phyloP scores from a whole-genome alignment of 1,140 invertebrate genomes.

The Bombus balteatus region DNA sequence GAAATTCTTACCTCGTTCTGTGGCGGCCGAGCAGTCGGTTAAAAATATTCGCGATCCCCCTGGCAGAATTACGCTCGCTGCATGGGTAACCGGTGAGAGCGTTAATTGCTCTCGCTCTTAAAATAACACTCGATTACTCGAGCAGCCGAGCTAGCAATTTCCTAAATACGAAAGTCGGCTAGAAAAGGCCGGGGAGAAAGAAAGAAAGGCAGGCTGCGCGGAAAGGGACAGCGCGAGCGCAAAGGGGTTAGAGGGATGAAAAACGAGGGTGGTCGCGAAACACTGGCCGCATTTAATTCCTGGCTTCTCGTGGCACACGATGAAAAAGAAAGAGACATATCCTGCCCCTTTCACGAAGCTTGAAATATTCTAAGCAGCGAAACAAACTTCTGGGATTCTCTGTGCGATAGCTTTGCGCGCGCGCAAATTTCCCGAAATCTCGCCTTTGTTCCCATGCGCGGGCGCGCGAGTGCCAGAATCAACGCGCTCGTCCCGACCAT shows the following conservation, averaged over 20 bases:
- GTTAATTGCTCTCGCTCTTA: constrained; percentile 62
- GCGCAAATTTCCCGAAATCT: neutral
- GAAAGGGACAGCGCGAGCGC: neutral
- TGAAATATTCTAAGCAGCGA: constrained; percentile 23
- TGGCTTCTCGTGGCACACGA: neutral
- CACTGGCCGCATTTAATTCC: constrained; percentile 35
- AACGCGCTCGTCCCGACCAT: neutral
- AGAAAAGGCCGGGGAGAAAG: neutral
- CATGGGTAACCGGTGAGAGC: constrained; percentile 45
- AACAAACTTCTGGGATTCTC: constrained; percentile 15
- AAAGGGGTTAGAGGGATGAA: neutral
- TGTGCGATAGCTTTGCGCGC: neutral
- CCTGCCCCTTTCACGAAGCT: neutral
- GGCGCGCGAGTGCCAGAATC: neutral
- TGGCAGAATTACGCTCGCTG: constrained; percentile 23
- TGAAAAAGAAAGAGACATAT: neutral
- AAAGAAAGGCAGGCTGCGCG: neutral
- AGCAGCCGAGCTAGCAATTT: constrained; percentile 43
- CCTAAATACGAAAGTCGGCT: constrained; percentile 48
- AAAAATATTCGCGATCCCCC: constrained; percentile 50
- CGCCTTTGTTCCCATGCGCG: neutral
- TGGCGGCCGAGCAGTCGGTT: constrained; percentile 3
- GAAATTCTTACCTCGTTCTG: constrained; percentile 32
- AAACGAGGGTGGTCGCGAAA: constrained; percentile 48
- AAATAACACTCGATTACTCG: constrained; percentile 63